These are phyloP conservation scores for Dusona sp. DNA, from an alignment of 2,888 invertebrate species.

Conservation along the genomic window DNA sequence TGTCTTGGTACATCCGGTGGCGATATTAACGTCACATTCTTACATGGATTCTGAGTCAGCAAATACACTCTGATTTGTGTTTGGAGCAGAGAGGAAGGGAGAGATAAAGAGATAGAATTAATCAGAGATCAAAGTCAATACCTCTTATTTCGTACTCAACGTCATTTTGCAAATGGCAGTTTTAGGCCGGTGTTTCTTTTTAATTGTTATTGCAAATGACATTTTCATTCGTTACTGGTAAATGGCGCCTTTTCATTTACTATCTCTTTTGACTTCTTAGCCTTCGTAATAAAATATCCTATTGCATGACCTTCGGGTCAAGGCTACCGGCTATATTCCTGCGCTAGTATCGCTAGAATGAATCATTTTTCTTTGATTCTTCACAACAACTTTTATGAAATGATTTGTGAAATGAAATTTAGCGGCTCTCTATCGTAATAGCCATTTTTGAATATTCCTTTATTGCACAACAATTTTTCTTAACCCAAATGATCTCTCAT, in stretches of 20 bases:
- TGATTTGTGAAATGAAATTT: not conserved
- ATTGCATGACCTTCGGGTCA: not conserved
- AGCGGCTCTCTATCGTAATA: not conserved
- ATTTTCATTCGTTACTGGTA: not conserved
- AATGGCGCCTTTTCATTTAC: not conserved
- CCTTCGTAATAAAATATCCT: not conserved
- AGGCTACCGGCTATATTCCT: not conserved
- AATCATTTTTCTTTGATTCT: not conserved
- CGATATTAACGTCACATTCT: slow-evolving; percentile 36
- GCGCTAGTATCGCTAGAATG: not conserved
- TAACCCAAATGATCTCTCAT: not conserved
- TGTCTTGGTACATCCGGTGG: slow-evolving; percentile 1
- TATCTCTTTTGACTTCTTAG: not conserved
- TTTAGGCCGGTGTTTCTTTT: slow-evolving; percentile 13
- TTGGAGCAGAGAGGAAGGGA: slow-evolving; percentile 14
- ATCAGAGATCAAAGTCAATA: slow-evolving; percentile 64
- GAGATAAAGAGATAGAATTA: slow-evolving; percentile 46
- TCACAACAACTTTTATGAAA: not conserved
- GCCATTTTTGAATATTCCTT: not conserved
- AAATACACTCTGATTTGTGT: slow-evolving; percentile 9
- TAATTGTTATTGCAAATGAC: slow-evolving; percentile 7
- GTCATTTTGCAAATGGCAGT: slow-evolving; percentile 29
- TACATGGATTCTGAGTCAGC: slow-evolving; percentile 56
- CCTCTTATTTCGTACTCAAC: slow-evolving; percentile 1
- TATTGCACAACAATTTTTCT: not conserved